These are phyloP conservation scores for Chrysaora quinquecirrha DNA, from an alignment of 30 jellyfish, hydroid and myxozoan species.

Conservation along the genomic window DNA sequence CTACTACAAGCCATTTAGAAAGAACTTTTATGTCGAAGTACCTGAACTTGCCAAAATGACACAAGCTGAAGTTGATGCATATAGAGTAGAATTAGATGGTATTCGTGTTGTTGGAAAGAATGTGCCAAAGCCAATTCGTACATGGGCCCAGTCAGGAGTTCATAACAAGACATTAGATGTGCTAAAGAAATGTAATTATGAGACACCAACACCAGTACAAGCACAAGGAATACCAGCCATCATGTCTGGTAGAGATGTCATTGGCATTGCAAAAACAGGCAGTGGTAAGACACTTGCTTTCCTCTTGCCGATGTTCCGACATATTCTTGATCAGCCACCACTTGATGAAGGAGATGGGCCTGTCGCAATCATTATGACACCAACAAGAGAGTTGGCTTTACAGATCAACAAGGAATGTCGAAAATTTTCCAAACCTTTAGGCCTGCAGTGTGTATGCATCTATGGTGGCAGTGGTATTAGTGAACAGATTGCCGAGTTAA, in stretches of 20 bases:
- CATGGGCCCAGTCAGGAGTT: conserved; percentile 99
- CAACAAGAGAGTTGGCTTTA: conserved; percentile 97
- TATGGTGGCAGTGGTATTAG: conserved; percentile 99
- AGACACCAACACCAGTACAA: conserved; percentile 98
- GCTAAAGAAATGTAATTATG: conserved; percentile 83
- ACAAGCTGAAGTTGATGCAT: conserved; percentile 87
- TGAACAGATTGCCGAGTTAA: conserved; percentile 97
- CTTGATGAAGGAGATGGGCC: conserved; percentile 98
- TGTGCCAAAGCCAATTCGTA: conserved; percentile 94
- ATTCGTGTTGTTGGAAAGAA: conserved; percentile 92
- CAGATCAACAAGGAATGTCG: conserved; percentile 94
- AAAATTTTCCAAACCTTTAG: conserved; percentile 84
- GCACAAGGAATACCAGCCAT: conserved; percentile 99
- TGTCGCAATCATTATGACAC: conserved; percentile 96
- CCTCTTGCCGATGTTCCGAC: conserved; percentile 97
- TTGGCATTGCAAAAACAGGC: conserved; percentile 99
- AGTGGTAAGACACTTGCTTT: conserved; percentile 99
- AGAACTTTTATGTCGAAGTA: conserved; percentile 94
- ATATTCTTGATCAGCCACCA: conserved; percentile 92
- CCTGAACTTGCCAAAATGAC: conserved; percentile 96
- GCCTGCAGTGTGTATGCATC: conserved; percentile 85
- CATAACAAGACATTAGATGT: conserved; percentile 76
- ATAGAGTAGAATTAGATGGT: conserved; percentile 80
- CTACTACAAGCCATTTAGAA: conserved; percentile 85
- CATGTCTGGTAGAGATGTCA: conserved; percentile 99